These are phyloP conservation scores for Exaiptasia diaphana DNA, from an alignment of 64 coral and sea anemone genomes.

Conservation along the genomic window DNA sequence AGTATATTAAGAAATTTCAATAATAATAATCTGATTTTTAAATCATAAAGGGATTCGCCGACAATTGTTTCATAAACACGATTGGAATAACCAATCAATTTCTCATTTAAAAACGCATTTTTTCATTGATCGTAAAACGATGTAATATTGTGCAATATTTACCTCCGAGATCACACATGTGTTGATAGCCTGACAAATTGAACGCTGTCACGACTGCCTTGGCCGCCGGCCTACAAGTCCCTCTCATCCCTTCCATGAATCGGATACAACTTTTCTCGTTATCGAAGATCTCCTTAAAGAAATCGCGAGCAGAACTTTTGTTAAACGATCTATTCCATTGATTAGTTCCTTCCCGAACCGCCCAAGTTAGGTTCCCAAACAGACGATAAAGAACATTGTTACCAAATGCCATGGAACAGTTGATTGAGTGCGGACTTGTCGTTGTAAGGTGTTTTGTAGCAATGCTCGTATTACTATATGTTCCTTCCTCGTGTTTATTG, in stretches of 20 bases:
- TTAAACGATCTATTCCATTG: conserved; percentile 63
- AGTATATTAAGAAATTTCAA: no score
- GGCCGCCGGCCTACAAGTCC: conserved; percentile 1
- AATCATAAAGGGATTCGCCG: no score
- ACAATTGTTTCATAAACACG: no score
- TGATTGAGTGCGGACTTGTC: conserved; percentile 6
- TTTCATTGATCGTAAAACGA: no score
- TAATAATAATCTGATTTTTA: no score
- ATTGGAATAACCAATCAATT: no score
- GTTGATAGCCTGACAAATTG: conserved; percentile 9
- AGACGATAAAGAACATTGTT: conserved; percentile 12
- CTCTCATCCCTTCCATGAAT: conserved; percentile 23
- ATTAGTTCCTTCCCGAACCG: conserved; percentile 39
- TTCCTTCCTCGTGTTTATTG: background rate
- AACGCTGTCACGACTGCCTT: conserved; percentile 32
- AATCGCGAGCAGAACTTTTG: background rate
- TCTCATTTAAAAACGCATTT: no score
- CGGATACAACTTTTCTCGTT: background rate
- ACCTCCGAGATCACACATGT: conserved; percentile 74
- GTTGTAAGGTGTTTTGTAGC: conserved; percentile 1
- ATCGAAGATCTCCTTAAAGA: background rate
- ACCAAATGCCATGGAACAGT: background rate
- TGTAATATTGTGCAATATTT: background rate
- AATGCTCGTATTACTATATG: conserved; percentile 16
- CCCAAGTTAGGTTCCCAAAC: conserved; percentile 23